Percentiles rank a stretch among this genome's conserved stretches.
Conservation (phyloP, 2,113 vertebrate genomes). For the Atractosteus spatula region DNA sequence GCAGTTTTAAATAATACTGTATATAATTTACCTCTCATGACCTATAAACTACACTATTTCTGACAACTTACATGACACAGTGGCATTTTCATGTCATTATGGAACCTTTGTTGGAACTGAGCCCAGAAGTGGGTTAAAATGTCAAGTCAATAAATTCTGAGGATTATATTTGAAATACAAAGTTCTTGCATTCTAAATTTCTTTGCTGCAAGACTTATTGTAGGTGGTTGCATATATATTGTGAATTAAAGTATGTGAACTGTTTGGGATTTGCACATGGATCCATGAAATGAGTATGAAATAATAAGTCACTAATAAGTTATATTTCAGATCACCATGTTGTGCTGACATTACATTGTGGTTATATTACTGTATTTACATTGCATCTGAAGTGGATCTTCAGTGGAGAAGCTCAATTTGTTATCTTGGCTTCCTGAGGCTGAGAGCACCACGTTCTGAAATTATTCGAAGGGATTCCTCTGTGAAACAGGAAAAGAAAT, state of each 20-base stretch:
- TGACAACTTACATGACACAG: not conserved
- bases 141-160: not conserved
- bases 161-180: not conserved
- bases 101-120: not conserved
- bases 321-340: no score
- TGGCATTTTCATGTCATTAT: not conserved
- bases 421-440: no score
- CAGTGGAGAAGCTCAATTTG: no score
- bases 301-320: no score
- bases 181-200: not conserved
- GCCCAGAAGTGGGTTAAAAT: not conserved
- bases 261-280: not conserved
- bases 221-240: conserved; percentile 1
- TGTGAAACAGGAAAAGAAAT: no score
- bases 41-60: not conserved
- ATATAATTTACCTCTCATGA: not conserved
- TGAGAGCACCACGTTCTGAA: no score
- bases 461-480: no score
- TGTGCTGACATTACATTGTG: no score
- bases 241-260: not conserved
- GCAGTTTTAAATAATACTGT: not conserved
- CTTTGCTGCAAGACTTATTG: not conserved
- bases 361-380: no score
- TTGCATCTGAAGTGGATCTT: no score
- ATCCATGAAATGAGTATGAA: no score